Conservation (phyloP, 2,797 vertebrate genomes). For the Gymnothorax javanicus region DNA sequence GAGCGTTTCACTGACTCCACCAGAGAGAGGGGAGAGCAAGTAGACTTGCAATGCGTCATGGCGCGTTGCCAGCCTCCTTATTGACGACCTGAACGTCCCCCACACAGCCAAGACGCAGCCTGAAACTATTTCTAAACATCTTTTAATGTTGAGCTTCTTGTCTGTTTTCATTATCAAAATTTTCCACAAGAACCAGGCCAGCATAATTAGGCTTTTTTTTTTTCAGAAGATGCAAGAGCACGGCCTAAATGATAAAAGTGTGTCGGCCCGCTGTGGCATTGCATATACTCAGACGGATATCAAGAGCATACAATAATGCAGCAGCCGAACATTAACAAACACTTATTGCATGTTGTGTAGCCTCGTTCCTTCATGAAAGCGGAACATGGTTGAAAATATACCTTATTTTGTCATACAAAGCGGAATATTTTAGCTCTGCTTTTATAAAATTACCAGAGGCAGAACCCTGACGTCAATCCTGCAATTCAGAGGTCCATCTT, state of each 20-base stretch:
- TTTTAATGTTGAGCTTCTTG: neutral
- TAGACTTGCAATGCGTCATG: constrained; percentile 34
- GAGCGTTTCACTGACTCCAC: constrained; percentile 15
- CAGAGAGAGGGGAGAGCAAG: constrained; percentile 11
- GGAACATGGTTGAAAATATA: neutral
- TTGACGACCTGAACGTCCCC: constrained; percentile 49
- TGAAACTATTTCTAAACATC: neutral
- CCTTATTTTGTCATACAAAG: neutral
- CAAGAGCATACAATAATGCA: neutral
- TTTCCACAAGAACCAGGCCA: neutral
- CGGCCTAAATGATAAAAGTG: neutral
- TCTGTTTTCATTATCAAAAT: neutral
- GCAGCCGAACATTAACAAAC: too few species aligned
- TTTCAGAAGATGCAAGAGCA: neutral
- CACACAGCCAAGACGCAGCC: constrained; percentile 33
- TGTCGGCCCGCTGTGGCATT: neutral
- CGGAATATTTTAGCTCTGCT: neutral
- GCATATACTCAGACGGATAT: neutral
- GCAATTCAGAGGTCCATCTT: neutral
- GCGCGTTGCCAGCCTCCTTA: constrained; percentile 51
- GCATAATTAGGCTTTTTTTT: neutral
- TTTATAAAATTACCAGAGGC: neutral
- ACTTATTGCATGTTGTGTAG: neutral
- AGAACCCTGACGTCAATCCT: neutral
- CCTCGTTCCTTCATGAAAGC: neutral